phyloP scores from a whole-genome alignment of 1,140 invertebrate genomes.

The Onthophagus taurus region DNA sequence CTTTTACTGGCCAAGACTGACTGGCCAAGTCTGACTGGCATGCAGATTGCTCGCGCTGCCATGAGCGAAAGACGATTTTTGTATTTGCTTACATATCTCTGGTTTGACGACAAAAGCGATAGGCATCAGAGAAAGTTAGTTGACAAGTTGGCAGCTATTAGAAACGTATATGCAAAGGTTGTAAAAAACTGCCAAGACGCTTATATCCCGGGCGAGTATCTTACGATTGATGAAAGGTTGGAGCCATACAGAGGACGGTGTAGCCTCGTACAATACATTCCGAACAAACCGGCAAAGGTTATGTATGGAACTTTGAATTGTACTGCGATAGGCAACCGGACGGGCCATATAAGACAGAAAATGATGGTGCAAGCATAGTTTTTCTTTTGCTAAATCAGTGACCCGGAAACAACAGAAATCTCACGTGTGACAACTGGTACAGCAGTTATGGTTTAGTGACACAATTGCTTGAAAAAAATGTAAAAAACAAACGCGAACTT shows the following conservation, averaged over 20 bases:
- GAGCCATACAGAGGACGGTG: slow-evolving; percentile 34
- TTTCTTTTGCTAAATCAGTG: background rate
- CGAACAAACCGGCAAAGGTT: slow-evolving; percentile 31
- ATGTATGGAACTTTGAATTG: background rate
- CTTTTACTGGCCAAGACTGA: background rate
- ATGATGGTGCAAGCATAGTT: slow-evolving; percentile 1
- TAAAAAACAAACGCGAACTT: background rate
- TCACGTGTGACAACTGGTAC: slow-evolving; percentile 1
- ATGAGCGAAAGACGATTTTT: background rate
- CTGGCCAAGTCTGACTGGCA: background rate
- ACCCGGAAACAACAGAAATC: slow-evolving; percentile 1
- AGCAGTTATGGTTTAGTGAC: background rate
- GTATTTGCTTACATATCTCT: slow-evolving; percentile 2
- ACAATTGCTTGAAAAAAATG: background rate
- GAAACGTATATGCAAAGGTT: slow-evolving; percentile 1
- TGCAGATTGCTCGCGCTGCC: background rate
- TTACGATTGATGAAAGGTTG: slow-evolving; percentile 38
- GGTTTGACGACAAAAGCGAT: slow-evolving; percentile 6
- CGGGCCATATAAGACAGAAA: background rate
- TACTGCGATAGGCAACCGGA: background rate
- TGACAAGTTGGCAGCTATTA: slow-evolving; percentile 5
- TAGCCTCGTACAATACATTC: slow-evolving; percentile 38
- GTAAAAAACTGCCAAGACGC: slow-evolving; percentile 3
- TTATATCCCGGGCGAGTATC: slow-evolving; percentile 16
- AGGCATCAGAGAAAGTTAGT: background rate